A percentile compares a stretch with the other conserved stretches of the same genome.
Evolutionary conservation across 2,888 invertebrate genomes (phyloP).

Genomic region (Drosophila neoperkinsi): DNA sequence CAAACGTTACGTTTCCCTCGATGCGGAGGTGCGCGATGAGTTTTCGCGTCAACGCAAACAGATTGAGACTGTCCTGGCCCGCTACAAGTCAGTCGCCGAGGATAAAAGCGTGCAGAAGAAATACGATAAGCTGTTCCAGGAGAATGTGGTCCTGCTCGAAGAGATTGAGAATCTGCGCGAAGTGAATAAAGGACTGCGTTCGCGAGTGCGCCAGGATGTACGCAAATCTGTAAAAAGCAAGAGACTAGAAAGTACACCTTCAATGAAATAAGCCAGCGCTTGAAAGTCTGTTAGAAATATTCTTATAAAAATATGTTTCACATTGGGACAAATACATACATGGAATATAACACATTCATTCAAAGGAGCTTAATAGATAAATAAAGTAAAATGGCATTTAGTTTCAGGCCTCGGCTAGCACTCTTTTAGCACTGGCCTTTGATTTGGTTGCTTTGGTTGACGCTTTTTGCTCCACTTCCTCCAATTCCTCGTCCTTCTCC

Average conservation of each 20-base stretch:
- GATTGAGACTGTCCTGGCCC: conserved; percentile 87
- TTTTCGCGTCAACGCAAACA: conserved; percentile 93
- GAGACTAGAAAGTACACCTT: not conserved
- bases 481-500: conserved; percentile 30
- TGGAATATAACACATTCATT: conserved; percentile 39
- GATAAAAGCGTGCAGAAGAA: conserved; percentile 69
- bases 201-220: conserved; percentile 55
- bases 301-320: conserved; percentile 67
- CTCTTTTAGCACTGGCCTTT: conserved; percentile 61
- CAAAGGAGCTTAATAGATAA: conserved; percentile 28
- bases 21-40: conserved; percentile 90
- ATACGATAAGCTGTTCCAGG: conserved; percentile 88
- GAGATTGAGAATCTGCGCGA: conserved; percentile 91
- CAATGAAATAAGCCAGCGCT: not conserved
- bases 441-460: conserved; percentile 72
- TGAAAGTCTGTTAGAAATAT: conserved; percentile 27
- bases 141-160: conserved; percentile 91
- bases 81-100: conserved; percentile 67
- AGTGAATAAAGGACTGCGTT: conserved; percentile 63
- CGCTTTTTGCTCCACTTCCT: conserved; percentile 55
- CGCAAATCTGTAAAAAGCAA: conserved; percentile 9
- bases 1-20: conserved; percentile 88
- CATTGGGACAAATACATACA: conserved; percentile 54
- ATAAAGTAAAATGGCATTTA: conserved; percentile 50
- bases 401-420: conserved; percentile 79